Evolutionary conservation across 1,140 invertebrate species (phyloP), one percentile per base, ranked within the genome.

Genomic region (Babylonia areolata): DNA sequence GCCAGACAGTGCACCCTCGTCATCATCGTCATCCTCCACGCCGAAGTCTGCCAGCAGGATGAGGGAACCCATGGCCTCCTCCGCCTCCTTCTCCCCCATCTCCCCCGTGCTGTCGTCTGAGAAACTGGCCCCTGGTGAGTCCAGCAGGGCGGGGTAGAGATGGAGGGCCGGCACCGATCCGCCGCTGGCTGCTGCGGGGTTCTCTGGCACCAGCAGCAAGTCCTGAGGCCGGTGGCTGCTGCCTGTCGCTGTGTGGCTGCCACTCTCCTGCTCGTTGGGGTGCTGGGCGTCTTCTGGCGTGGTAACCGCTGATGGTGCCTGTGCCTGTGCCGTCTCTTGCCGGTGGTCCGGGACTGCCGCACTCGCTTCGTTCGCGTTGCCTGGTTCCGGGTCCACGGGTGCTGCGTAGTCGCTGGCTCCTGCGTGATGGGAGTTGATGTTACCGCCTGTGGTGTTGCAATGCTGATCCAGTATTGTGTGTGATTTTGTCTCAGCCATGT

Each of bases 11-110:
- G 33, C 37, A 2, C 42, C 78, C 6, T 31, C 78, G 23, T 80
- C 78, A 42, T 37, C 71, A 39, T 81, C 79, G 2, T 81, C 79
- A 37, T 82, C 81, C 54, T 64, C 81, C 28, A 82, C 35, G 2
- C 81, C 81, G 64, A 69, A 82, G 64, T 82, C 81, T 11, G 81
- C 23, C 33, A 82, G 81, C 15, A n/a, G 31, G 58, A 82, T 64
- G 54, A 40, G 11, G 33, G 81, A 35, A 20, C 20, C 81, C 20
- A 3, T 58, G 33, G 6, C 54, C 64, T 33, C 58, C 1, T 54
- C 51, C 37, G 69, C 37, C 58, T 1, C 31, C 17, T 80, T 12
- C 42, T 46, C n/a, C 37, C 46, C 37, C 11, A 3, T 40, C 58
- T 33, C 80, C 15, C 31, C 77, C 28, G 77, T 5, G 28, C 28